Evolutionary conservation across 2,797 vertebrate species (phyloP).

Genomic region (Mus minutoides): DNA sequence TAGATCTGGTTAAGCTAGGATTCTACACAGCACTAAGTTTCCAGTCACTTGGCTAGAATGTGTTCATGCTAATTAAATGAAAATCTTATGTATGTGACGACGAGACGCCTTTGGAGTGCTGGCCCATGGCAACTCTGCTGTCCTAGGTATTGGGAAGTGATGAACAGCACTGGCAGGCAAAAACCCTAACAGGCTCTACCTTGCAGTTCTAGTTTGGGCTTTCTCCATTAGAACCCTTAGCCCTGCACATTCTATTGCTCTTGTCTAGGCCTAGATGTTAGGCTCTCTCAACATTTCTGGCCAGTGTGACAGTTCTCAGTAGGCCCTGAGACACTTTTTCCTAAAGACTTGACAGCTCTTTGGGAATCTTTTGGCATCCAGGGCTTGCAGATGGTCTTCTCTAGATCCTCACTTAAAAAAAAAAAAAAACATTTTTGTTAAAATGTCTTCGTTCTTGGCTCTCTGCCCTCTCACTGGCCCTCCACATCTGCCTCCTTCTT

Average conservation of each 20-base stretch:
- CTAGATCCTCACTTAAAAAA: neutral
- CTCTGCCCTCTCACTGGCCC: neutral
- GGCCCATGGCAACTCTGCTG: too few species aligned
- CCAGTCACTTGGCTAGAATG: neutral
- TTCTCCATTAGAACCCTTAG: neutral
- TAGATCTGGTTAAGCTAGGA: neutral
- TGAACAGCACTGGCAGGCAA: neutral
- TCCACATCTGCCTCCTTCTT: neutral
- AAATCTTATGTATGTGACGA: neutral
- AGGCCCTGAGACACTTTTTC: neutral
- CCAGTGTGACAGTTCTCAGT: neutral
- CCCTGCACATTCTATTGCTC: neutral
- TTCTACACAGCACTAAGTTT: neutral
- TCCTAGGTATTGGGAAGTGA: neutral
- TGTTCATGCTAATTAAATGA: neutral
- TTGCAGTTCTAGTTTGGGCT: neutral
- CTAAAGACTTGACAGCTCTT: neutral
- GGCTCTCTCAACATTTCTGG: neutral
- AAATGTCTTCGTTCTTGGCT: neutral
- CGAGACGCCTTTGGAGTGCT: neutral
- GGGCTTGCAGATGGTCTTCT: neutral
- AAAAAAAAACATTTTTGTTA: too few species aligned
- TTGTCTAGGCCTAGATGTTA: neutral
- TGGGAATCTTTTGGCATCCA: neutral
- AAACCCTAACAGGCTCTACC: neutral